phyloP scores from a whole-genome alignment of 2,113 vertebrate genomes.

The Sorex araneus region DNA sequence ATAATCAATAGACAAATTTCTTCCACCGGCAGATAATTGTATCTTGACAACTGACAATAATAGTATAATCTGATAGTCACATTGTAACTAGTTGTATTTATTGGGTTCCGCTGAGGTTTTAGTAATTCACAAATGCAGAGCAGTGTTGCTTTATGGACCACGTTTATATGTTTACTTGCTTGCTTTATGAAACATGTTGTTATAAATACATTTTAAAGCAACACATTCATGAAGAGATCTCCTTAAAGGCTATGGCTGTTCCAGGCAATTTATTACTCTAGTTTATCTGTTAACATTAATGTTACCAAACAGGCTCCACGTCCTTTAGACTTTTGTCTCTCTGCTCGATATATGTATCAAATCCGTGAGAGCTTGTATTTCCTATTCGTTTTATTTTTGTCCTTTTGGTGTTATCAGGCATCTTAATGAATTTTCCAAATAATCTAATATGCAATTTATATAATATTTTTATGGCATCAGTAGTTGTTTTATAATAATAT shows the following conservation, averaged over 20 bases:
- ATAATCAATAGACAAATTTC: constrained; percentile 31
- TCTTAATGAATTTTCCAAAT: background rate
- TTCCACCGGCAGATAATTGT: constrained; percentile 16
- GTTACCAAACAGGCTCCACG: background rate
- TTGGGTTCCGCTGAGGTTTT: constrained; percentile 32
- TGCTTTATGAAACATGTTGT: no score
- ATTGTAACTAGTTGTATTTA: background rate
- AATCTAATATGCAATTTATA: background rate
- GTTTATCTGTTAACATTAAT: constrained; percentile 9
- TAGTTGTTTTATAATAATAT: background rate
- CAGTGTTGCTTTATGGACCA: no score
- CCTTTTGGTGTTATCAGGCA: background rate
- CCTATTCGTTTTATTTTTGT: background rate
- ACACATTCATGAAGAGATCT: background rate
- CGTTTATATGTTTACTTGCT: no score
- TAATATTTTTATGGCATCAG: background rate
- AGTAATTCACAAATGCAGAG: constrained; percentile 1
- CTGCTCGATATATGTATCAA: background rate
- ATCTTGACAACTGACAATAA: background rate
- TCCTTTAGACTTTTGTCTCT: background rate
- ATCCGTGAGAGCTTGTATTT: background rate
- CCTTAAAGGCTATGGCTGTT: background rate
- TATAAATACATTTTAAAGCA: background rate
- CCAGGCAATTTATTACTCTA: background rate
- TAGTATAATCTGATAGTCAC: background rate